Conservation (phyloP, 2,797 vertebrate species). For the Potorous gilbertii region DNA sequence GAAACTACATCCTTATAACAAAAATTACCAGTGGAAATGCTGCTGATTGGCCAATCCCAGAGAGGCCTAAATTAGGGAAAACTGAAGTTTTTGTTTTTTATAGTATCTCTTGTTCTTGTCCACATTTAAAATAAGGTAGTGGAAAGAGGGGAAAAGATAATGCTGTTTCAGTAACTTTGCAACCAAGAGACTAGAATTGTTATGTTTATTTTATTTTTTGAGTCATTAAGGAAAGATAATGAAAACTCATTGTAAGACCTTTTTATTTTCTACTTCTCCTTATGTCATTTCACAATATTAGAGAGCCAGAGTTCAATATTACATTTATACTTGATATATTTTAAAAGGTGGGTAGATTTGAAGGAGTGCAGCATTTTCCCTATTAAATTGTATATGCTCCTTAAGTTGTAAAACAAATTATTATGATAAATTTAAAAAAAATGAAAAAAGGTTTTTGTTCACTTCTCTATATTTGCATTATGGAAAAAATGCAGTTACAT, state of each 20-base stretch:
- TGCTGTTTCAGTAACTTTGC: constrained; percentile 25
- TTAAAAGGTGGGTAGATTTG: background rate
- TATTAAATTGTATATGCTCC: background rate
- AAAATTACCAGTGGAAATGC: background rate
- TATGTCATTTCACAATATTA: background rate
- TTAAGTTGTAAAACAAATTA: background rate
- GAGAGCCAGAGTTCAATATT: background rate
- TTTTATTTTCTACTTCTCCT: constrained; percentile 1
- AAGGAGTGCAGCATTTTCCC: background rate
- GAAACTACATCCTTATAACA: background rate
- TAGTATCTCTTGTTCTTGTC: constrained; percentile 19
- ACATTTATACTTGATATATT: background rate
- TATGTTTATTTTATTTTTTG: constrained; percentile 4
- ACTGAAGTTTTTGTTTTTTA: constrained; percentile 16
- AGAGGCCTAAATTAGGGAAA: background rate
- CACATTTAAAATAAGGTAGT: constrained; percentile 40
- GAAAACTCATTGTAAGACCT: constrained; percentile 15
- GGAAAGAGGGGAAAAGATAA: background rate
- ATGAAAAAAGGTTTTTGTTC: background rate
- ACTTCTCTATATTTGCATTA: background rate
- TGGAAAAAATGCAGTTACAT: background rate
- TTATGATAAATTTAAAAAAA: background rate
- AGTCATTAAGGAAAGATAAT: background rate
- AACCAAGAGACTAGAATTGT: constrained; percentile 27
- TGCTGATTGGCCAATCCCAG: constrained; percentile 10